Evolutionary conservation across 2,113 vertebrate species (phyloP).

Genomic region (Rhinoptilus africanus): DNA sequence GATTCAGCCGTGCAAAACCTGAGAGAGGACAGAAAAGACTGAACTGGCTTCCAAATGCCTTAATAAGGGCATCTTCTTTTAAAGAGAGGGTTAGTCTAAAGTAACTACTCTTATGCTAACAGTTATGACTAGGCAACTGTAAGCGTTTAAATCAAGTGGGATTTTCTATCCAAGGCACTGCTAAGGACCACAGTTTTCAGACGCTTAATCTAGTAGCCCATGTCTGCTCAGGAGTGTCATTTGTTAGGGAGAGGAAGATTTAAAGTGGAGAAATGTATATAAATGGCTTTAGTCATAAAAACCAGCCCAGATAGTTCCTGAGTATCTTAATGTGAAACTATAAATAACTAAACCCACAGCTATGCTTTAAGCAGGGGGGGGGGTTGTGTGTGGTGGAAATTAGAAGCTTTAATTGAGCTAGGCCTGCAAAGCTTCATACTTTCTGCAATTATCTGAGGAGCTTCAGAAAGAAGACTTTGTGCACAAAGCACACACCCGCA

Average conservation of each 20-base stretch:
- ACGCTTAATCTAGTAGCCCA: not conserved
- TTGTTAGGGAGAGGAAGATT: conserved; percentile 13
- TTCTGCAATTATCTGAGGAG: not conserved
- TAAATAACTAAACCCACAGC: conserved; percentile 10
- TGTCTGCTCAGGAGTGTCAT: not conserved
- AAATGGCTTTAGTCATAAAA: conserved; percentile 12
- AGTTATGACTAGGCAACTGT: conserved; percentile 53
- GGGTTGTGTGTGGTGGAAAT: too few relatives aligned
- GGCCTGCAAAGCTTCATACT: not conserved
- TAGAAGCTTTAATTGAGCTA: not conserved
- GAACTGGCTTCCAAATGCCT: conserved; percentile 48
- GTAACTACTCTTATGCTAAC: conserved; percentile 24
- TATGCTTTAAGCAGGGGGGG: not conserved
- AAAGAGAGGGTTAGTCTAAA: conserved; percentile 2
- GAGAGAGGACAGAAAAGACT: conserved; percentile 19
- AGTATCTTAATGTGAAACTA: not conserved
- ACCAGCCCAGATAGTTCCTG: not conserved
- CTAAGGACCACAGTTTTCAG: not conserved
- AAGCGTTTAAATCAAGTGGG: conserved; percentile 46
- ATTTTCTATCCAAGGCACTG: conserved; percentile 29
- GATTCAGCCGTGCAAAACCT: conserved; percentile 31
- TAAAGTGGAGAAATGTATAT: not conserved
- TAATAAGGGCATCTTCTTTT: conserved; percentile 63
- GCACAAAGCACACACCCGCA: not conserved
- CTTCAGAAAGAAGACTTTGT: not conserved